Percentiles rank a stretch among this genome's conserved stretches.
phyloP scores from a whole-genome alignment of 2,113 vertebrate genomes.

The Ardeotis arabs region DNA sequence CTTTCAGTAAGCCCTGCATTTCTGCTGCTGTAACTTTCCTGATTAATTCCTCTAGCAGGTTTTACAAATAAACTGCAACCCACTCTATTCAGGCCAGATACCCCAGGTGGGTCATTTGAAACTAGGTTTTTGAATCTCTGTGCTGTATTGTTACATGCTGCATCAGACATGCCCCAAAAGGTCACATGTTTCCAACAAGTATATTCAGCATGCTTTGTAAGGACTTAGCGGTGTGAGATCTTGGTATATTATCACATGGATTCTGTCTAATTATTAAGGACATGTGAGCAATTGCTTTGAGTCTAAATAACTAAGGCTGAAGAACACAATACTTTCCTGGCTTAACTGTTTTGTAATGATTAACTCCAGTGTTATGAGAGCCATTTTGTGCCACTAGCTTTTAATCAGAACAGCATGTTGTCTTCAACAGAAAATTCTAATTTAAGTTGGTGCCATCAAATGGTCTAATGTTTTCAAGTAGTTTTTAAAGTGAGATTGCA shows the following conservation, averaged over 20 bases:
- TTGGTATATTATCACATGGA: not conserved
- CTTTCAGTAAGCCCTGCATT: not conserved
- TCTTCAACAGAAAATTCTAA: conserved; percentile 28
- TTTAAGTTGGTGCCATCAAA: not conserved
- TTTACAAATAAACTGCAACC: not conserved
- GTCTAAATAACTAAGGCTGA: conserved; percentile 16
- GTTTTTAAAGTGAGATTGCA: not conserved
- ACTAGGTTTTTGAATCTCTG: not conserved
- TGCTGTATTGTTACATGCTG: not conserved
- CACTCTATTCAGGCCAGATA: not conserved
- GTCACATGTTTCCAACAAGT: not conserved
- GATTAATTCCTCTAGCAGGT: not conserved
- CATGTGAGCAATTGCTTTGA: conserved; percentile 30
- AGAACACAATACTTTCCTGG: not conserved
- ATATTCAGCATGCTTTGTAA: not conserved
- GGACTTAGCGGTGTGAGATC: not conserved
- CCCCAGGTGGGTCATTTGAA: not conserved
- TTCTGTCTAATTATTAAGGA: conserved; percentile 36
- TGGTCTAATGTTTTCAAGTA: not conserved
- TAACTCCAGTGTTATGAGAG: conserved; percentile 40
- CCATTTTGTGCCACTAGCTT: not conserved
- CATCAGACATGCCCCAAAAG: not conserved
- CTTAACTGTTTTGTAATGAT: conserved; percentile 45
- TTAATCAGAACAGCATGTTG: conserved; percentile 30
- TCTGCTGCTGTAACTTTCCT: not conserved